Conservation (phyloP, 2,888 invertebrate genomes). For the Rhyacophila evoluta region DNA sequence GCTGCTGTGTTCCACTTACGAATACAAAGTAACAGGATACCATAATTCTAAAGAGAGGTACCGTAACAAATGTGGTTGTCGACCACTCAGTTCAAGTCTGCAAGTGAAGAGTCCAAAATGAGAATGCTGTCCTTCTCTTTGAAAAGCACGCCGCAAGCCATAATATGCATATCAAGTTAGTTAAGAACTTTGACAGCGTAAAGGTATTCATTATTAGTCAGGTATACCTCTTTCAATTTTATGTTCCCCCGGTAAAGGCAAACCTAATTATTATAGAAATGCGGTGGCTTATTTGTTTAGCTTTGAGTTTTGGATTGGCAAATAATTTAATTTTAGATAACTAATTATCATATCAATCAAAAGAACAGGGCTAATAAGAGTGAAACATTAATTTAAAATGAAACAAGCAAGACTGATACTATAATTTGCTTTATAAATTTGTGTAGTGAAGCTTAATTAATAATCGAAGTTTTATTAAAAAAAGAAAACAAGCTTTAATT, state of each 20-base stretch:
- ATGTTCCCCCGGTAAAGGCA: conserved; percentile 42
- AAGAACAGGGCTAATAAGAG: too few relatives aligned
- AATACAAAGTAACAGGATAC: neutral
- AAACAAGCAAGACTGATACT: too few relatives aligned
- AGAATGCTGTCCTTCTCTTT: neutral
- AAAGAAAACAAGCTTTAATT: too few relatives aligned
- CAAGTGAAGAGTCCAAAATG: neutral
- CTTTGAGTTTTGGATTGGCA: neutral
- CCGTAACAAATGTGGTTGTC: neutral
- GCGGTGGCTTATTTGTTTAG: neutral
- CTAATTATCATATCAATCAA: neutral
- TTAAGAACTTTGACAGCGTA: conserved; percentile 32
- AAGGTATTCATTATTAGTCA: conserved; percentile 35
- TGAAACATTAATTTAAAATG: too few relatives aligned
- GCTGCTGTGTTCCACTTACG: neutral
- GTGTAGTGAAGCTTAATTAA: too few relatives aligned
- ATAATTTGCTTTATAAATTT: too few relatives aligned
- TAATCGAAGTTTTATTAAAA: too few relatives aligned
- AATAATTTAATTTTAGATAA: neutral
- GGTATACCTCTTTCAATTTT: conserved; percentile 45
- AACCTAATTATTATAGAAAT: conserved; percentile 37
- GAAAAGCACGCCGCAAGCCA: conserved; percentile 8
- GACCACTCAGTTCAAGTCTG: neutral
- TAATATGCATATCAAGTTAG: conserved; percentile 27
- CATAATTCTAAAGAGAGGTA: neutral